phyloP scores from a whole-genome alignment of 2,797 vertebrate species.

The Buphagus erythrorhynchus region DNA sequence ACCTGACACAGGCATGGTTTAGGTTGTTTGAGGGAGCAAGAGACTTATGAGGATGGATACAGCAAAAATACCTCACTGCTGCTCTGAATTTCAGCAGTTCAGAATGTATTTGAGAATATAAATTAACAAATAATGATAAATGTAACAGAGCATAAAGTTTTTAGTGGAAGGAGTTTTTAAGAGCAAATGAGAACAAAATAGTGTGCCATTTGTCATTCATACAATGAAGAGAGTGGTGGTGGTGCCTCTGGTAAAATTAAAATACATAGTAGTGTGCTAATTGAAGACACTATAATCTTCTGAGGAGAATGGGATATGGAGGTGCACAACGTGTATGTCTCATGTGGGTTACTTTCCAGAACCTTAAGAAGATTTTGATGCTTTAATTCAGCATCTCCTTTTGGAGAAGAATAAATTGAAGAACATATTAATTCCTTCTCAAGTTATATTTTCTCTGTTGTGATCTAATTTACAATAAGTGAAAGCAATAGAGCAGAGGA shows the following conservation, averaged over 20 bases:
- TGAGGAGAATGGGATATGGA: neutral
- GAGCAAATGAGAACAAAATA: neutral
- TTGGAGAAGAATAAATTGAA: neutral
- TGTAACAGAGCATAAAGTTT: neutral
- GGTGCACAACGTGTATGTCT: neutral
- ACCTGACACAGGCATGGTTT: neutral
- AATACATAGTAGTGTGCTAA: neutral
- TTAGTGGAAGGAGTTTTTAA: neutral
- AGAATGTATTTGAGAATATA: neutral
- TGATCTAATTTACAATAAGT: neutral
- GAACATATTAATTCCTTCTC: neutral
- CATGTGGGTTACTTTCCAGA: neutral
- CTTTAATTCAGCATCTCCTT: neutral
- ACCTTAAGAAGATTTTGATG: neutral
- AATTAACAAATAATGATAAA: neutral
- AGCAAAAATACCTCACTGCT: neutral
- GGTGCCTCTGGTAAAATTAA: neutral
- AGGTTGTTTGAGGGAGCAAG: neutral
- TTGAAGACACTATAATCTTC: neutral
- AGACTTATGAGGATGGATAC: neutral
- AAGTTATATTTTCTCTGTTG: neutral
- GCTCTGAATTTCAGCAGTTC: neutral
- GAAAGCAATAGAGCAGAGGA: neutral
- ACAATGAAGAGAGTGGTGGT: neutral
- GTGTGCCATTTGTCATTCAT: neutral